Conservation (phyloP, 2,113 vertebrate species). For the Rhagologus leucostigma region DNA sequence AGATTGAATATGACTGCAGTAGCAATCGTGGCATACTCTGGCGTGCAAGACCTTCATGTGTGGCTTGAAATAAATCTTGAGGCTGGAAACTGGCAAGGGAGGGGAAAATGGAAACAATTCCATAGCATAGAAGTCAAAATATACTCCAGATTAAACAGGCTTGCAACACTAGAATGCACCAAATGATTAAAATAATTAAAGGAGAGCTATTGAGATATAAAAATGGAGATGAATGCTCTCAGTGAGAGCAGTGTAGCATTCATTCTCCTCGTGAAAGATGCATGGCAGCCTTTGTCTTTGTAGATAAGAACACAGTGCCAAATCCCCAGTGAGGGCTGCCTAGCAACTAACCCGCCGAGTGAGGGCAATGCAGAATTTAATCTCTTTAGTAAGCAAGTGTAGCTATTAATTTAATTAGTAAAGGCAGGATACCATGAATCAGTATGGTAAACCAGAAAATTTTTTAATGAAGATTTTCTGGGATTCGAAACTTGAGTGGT, state of each 20-base stretch:
- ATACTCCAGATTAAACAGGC: slow-evolving; percentile 41
- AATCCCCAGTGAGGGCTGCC: slow-evolving; percentile 56
- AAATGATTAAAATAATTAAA: slow-evolving; percentile 66
- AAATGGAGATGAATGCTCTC: slow-evolving; percentile 35
- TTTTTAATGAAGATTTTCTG: slow-evolving; percentile 59
- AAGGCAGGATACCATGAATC: slow-evolving; percentile 67
- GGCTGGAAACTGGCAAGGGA: not conserved
- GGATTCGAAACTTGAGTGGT: slow-evolving; percentile 52
- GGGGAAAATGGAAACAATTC: not conserved
- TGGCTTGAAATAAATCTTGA: not conserved
- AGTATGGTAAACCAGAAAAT: slow-evolving; percentile 26
- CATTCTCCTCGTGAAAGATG: slow-evolving; percentile 28
- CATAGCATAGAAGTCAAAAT: not conserved
- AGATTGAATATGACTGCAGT: not conserved
- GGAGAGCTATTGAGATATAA: slow-evolving; percentile 61
- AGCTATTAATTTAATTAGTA: slow-evolving; percentile 80
- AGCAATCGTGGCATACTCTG: not conserved
- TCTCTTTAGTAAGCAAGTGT: slow-evolving; percentile 71
- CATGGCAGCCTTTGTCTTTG: not conserved
- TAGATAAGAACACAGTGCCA: slow-evolving; percentile 27
- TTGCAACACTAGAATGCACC: slow-evolving; percentile 49
- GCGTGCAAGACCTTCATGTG: not conserved
- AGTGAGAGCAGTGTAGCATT: slow-evolving; percentile 3
- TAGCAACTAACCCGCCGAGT: slow-evolving; percentile 62
- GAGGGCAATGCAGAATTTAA: slow-evolving; percentile 59